phyloP scores from a whole-genome alignment of 1,140 invertebrate species.

The Drosophila busckii region DNA sequence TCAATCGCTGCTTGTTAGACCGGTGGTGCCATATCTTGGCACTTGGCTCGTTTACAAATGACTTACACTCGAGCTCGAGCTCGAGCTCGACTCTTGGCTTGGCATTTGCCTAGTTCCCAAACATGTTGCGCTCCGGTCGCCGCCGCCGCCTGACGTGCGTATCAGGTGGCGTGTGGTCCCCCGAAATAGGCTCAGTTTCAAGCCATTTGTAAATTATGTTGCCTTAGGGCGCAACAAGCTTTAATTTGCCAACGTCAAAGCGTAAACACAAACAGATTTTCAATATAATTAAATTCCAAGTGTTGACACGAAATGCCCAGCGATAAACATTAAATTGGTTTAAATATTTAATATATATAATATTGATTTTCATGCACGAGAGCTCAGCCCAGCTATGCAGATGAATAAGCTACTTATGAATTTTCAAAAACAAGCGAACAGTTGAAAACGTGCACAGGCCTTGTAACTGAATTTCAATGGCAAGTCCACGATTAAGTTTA shows the following conservation, averaged over 20 bases:
- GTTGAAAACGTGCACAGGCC: conserved; percentile 64
- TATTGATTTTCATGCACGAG: conserved; percentile 38
- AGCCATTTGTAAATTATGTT: conserved; percentile 33
- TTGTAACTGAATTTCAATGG: conserved; percentile 79
- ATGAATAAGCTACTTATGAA: too few relatives aligned
- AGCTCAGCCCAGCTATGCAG: conserved; percentile 5
- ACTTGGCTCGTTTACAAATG: conserved; percentile 59
- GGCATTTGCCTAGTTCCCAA: conserved; percentile 36
- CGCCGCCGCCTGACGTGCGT: conserved; percentile 62
- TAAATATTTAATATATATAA: background rate
- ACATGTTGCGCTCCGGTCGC: too few relatives aligned
- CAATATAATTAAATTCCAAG: conserved; percentile 3
- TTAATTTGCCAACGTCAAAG: conserved; percentile 24
- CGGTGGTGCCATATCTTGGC: conserved; percentile 19
- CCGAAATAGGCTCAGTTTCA: conserved; percentile 12
- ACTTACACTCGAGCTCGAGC: conserved; percentile 65
- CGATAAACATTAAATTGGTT: too few relatives aligned
- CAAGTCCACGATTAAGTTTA: conserved; percentile 75
- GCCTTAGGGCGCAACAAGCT: conserved; percentile 5
- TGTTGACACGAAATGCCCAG: conserved; percentile 32
- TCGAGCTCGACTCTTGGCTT: too few relatives aligned
- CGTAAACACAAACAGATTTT: too few relatives aligned
- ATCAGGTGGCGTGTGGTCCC: conserved; percentile 46
- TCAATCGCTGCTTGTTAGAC: background rate
- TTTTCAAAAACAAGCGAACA: conserved; percentile 20